These are phyloP conservation scores for Zingel zingel DNA, from an alignment of 2,113 vertebrate genomes.

Conservation along the genomic window DNA sequence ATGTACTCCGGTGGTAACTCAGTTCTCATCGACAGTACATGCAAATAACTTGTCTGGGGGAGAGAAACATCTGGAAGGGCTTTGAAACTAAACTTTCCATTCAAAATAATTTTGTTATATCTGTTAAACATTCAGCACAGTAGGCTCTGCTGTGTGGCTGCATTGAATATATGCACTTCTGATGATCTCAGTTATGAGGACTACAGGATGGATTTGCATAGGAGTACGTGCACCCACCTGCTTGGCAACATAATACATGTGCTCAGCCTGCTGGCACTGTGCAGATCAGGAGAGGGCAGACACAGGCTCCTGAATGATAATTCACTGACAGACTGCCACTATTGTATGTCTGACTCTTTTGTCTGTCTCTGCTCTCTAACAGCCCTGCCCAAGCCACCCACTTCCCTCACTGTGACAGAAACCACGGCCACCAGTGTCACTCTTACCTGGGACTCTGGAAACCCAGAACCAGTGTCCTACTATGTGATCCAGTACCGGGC, in stretches of 20 bases:
- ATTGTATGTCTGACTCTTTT: background rate
- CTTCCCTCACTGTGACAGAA: conserved; percentile 93
- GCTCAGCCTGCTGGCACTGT: conserved; percentile 6
- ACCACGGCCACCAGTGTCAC: conserved; percentile 98
- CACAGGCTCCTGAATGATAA: conserved; percentile 20
- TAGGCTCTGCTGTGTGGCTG: background rate
- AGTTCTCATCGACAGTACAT: too few relatives aligned
- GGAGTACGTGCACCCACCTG: background rate
- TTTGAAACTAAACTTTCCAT: too few relatives aligned
- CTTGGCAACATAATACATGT: conserved; percentile 9
- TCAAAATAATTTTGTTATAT: background rate
- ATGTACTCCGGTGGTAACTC: too few relatives aligned
- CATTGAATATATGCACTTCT: background rate
- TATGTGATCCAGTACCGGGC: conserved; percentile 96
- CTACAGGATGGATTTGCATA: background rate
- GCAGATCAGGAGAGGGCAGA: background rate
- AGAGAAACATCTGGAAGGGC: too few relatives aligned
- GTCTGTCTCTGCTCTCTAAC: conserved; percentile 37
- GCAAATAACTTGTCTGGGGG: too few relatives aligned
- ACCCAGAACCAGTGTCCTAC: conserved; percentile 93
- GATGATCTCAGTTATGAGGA: background rate
- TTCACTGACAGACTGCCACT: conserved; percentile 1
- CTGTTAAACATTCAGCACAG: background rate
- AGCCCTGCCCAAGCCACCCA: conserved; percentile 94
- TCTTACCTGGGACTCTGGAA: conserved; percentile 97